Percentiles rank a stretch among this genome's conserved stretches.
Evolutionary conservation across 2,888 invertebrate genomes (phyloP).

Genomic region (Ophion ventricosus): DNA sequence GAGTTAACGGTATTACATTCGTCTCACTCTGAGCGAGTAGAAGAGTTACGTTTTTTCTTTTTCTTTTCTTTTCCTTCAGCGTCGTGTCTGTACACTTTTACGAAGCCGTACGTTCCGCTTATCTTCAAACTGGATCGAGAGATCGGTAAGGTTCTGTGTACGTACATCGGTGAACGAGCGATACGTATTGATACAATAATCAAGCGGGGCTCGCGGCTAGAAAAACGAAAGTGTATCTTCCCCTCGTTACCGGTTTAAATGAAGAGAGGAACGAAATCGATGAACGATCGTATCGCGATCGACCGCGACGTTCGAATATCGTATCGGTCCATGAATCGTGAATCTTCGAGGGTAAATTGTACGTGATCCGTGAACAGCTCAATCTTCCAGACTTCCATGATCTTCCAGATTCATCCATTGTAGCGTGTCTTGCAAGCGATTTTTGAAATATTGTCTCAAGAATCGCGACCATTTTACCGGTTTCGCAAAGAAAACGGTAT

Average conservation of each 20-base stretch:
- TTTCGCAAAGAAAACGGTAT: slow-evolving; percentile 10
- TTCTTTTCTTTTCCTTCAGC: slow-evolving; percentile 21
- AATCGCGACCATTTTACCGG: slow-evolving; percentile 13
- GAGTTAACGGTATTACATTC: slow-evolving; percentile 50
- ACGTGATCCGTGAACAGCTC: neutral
- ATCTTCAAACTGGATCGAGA: slow-evolving; percentile 56
- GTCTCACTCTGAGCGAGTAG: slow-evolving; percentile 24
- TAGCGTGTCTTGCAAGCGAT: neutral
- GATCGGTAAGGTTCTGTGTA: slow-evolving; percentile 46
- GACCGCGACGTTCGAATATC: slow-evolving; percentile 31
- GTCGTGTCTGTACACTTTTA: slow-evolving; percentile 46
- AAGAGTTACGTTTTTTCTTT: slow-evolving; percentile 47
- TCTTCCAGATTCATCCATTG: neutral
- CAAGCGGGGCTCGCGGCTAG: slow-evolving; percentile 6
- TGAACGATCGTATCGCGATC: slow-evolving; percentile 24
- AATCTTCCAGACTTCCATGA: neutral
- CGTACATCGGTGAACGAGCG: slow-evolving; percentile 11
- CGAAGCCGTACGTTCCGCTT: slow-evolving; percentile 40
- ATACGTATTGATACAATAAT: neutral
- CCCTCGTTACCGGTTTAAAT: slow-evolving; percentile 27
- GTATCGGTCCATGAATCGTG: slow-evolving; percentile 33
- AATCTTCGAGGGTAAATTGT: slow-evolving; percentile 12
- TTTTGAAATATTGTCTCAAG: neutral
- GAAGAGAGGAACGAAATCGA: slow-evolving; percentile 25
- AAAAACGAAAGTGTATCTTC: slow-evolving; percentile 58